A percentile compares a stretch with the other conserved stretches of the same genome.
Conservation (phyloP, 2,797 vertebrate genomes). For the Coregonus sp. region DNA sequence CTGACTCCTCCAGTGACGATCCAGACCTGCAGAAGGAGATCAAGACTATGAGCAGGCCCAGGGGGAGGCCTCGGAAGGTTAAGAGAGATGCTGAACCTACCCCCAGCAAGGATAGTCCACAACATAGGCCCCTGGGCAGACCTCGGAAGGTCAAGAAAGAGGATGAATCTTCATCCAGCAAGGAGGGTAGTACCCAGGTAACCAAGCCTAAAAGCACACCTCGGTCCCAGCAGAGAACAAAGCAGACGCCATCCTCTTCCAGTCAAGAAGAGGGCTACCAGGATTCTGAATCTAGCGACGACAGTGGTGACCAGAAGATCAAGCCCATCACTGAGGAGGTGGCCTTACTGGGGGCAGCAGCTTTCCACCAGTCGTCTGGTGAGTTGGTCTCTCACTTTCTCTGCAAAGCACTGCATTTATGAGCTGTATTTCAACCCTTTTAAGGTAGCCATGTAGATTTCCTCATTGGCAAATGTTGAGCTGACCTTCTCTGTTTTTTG, state of each 20-base stretch:
- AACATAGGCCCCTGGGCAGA: slow-evolving; percentile 53
- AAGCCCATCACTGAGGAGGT: slow-evolving; percentile 87
- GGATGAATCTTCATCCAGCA: slow-evolving; percentile 51
- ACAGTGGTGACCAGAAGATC: slow-evolving; percentile 90
- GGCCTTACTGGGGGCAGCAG: slow-evolving; percentile 72
- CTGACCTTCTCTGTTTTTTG: not conserved
- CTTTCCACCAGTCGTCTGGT: slow-evolving; percentile 94
- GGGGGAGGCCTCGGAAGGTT: slow-evolving; percentile 66
- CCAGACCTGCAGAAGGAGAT: slow-evolving; percentile 82
- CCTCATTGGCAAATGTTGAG: not conserved
- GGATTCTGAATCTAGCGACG: slow-evolving; percentile 78
- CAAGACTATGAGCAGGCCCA: slow-evolving; percentile 71
- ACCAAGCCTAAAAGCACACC: slow-evolving; percentile 46
- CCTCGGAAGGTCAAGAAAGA: slow-evolving; percentile 62
- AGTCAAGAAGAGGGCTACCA: slow-evolving; percentile 76
- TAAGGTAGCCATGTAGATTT: not conserved
- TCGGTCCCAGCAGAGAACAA: slow-evolving; percentile 39
- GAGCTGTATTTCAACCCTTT: not conserved
- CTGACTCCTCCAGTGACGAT: slow-evolving; percentile 84
- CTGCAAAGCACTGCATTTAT: not conserved
- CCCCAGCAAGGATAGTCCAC: slow-evolving; percentile 33
- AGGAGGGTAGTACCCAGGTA: slow-evolving; percentile 31
- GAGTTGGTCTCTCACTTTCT: slow-evolving; percentile 31
- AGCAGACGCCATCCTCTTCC: slow-evolving; percentile 71
- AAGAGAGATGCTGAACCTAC: slow-evolving; percentile 57